A percentile compares a stretch with the other conserved stretches of the same genome.
phyloP scores from a whole-genome alignment of 2,888 invertebrate genomes.

The Xestia sexstrigata region DNA sequence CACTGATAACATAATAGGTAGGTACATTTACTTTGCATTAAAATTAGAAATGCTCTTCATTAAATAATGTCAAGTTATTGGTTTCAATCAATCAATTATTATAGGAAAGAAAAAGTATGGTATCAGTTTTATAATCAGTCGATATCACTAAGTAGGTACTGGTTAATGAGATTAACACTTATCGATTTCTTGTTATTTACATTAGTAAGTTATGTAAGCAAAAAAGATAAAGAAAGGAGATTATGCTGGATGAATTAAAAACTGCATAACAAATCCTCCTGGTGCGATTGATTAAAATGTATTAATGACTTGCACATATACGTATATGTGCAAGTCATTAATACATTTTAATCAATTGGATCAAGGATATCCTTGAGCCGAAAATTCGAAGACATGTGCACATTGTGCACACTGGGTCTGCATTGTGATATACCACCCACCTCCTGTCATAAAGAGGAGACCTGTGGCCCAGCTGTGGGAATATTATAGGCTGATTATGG shows the following conservation, averaged over 20 bases:
- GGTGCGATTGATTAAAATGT: background rate
- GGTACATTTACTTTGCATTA: background rate
- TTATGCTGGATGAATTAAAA: slow-evolving; percentile 33
- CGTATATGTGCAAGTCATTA: too few relatives aligned
- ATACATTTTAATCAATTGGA: too few relatives aligned
- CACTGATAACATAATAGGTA: background rate
- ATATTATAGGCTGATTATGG: background rate
- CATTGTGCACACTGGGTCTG: background rate
- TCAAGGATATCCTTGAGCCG: too few relatives aligned
- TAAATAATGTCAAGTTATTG: background rate
- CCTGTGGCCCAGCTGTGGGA: background rate
- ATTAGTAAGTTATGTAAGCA: slow-evolving; percentile 33
- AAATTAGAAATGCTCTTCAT: slow-evolving; percentile 1
- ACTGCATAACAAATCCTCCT: slow-evolving; percentile 16
- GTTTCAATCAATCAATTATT: slow-evolving; percentile 16
- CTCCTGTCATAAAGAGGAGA: background rate
- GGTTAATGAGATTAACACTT: slow-evolving; percentile 32
- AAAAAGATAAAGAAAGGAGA: slow-evolving; percentile 23
- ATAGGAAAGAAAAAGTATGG: slow-evolving; percentile 15
- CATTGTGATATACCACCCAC: background rate
- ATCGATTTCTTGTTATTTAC: slow-evolving; percentile 40
- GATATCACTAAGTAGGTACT: slow-evolving; percentile 20
- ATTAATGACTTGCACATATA: background rate
- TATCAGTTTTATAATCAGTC: slow-evolving; percentile 33
- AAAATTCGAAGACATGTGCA: background rate